phyloP scores from a whole-genome alignment of 2,888 invertebrate species.

The Hedychridium roseum region DNA sequence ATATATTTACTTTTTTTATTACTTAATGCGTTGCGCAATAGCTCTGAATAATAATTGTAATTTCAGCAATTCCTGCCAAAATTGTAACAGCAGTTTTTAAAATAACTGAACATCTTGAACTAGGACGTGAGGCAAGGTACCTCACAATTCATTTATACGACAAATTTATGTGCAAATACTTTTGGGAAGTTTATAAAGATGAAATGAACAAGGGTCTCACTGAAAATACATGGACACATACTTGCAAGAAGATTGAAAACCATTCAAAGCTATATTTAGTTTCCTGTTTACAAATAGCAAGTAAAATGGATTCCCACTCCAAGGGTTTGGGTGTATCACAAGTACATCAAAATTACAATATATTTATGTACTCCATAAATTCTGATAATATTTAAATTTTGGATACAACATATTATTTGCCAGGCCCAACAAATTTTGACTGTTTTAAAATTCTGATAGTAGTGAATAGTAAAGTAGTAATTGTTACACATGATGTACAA shows the following conservation, averaged over 20 bases:
- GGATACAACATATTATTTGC: too few relatives aligned
- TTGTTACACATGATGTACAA: not conserved
- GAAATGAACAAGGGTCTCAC: slow-evolving; percentile 6
- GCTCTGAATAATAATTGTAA: not conserved
- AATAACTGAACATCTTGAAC: slow-evolving; percentile 41
- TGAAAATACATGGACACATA: slow-evolving; percentile 29
- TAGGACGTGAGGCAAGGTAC: slow-evolving; percentile 47
- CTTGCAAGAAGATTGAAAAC: slow-evolving; percentile 32
- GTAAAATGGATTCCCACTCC: slow-evolving; percentile 51
- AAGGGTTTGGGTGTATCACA: slow-evolving; percentile 37
- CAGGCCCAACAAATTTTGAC: too few relatives aligned
- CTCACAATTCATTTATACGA: slow-evolving; percentile 54
- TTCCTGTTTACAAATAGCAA: slow-evolving; percentile 55
- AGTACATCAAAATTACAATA: slow-evolving; percentile 28
- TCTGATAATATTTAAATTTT: too few relatives aligned
- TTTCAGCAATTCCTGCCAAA: slow-evolving; percentile 42
- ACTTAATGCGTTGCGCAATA: not conserved
- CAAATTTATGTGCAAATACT: slow-evolving; percentile 47
- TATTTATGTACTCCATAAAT: not conserved
- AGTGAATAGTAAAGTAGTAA: not conserved
- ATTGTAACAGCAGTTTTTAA: slow-evolving; percentile 44
- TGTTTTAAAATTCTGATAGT: not conserved
- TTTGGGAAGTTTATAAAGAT: slow-evolving; percentile 36
- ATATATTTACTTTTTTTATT: too few relatives aligned
- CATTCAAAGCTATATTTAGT: slow-evolving; percentile 47